These are phyloP conservation scores for Podarcis muralis DNA, from an alignment of 2,113 vertebrate species.

Conservation along the genomic window DNA sequence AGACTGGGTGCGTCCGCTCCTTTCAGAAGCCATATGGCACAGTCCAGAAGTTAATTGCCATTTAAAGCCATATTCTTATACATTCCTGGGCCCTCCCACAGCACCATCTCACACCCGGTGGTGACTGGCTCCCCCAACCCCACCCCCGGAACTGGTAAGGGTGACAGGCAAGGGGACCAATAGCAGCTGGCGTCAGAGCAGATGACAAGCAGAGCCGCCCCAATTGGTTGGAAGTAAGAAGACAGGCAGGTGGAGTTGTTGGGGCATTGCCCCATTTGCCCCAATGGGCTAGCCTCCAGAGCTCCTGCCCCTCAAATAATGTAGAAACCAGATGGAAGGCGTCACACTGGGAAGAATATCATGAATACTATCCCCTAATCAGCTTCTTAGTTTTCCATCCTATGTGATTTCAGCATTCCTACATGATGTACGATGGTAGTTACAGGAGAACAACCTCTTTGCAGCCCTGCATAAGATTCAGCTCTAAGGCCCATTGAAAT, in stretches of 20 bases:
- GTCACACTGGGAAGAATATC: background rate
- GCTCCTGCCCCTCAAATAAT: background rate
- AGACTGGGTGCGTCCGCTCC: background rate
- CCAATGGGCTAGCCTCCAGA: too few relatives aligned
- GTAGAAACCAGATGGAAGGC: too few relatives aligned
- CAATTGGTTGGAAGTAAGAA: too few relatives aligned
- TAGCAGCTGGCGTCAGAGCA: too few relatives aligned
- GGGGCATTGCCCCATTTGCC: background rate
- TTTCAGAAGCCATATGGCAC: conserved; percentile 22
- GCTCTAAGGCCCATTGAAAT: background rate
- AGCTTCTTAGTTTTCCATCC: background rate
- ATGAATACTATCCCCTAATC: background rate
- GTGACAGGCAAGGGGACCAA: too few relatives aligned
- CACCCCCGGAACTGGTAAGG: background rate
- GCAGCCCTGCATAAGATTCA: background rate
- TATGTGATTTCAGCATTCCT: background rate
- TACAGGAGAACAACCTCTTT: background rate
- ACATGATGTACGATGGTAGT: background rate
- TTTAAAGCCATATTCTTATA: background rate
- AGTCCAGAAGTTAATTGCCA: background rate
- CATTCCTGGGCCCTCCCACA: background rate
- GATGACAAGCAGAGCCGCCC: too few relatives aligned
- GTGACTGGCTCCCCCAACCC: too few relatives aligned
- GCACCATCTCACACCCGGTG: background rate
- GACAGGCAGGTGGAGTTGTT: background rate